phyloP scores from a whole-genome alignment of 1,140 invertebrate genomes.

The Arctopsyche grandis region DNA sequence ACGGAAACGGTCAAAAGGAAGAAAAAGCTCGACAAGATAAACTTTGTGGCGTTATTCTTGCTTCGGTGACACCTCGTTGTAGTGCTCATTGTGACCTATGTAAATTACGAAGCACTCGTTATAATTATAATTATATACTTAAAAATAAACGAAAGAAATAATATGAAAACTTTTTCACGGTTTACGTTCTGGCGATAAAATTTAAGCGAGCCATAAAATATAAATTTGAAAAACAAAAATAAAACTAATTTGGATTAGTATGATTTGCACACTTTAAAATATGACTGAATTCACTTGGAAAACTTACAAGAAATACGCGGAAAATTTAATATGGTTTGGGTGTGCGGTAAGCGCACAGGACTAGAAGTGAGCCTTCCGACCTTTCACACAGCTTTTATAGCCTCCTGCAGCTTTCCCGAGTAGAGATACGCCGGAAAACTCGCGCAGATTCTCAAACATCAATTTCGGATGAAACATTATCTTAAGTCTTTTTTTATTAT shows the following conservation, averaged over 20 bases:
- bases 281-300: slow-evolving; percentile 17
- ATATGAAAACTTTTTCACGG: background rate
- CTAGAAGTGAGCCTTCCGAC: slow-evolving; percentile 32
- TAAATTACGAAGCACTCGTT: slow-evolving; percentile 19
- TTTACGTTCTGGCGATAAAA: background rate
- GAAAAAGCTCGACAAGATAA: slow-evolving; percentile 38
- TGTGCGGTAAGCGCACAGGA: slow-evolving; percentile 23
- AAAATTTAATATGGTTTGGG: slow-evolving; percentile 5
- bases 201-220: background rate
- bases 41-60: slow-evolving; percentile 39
- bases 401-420: slow-evolving; percentile 23
- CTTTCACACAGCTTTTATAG: slow-evolving; percentile 36
- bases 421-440: slow-evolving; percentile 30
- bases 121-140: background rate
- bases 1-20: slow-evolving; percentile 47
- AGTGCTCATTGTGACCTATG: slow-evolving; percentile 35
- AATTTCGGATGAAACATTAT: background rate
- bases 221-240: too few relatives aligned
- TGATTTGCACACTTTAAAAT: background rate
- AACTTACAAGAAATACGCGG: slow-evolving; percentile 28
- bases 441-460: slow-evolving; percentile 6
- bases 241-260: too few relatives aligned
- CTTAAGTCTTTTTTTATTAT: background rate
- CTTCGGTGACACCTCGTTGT: slow-evolving; percentile 19
- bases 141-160: background rate